Conservation (phyloP, 2,888 invertebrate species). For the Tetragonula carbonaria region DNA sequence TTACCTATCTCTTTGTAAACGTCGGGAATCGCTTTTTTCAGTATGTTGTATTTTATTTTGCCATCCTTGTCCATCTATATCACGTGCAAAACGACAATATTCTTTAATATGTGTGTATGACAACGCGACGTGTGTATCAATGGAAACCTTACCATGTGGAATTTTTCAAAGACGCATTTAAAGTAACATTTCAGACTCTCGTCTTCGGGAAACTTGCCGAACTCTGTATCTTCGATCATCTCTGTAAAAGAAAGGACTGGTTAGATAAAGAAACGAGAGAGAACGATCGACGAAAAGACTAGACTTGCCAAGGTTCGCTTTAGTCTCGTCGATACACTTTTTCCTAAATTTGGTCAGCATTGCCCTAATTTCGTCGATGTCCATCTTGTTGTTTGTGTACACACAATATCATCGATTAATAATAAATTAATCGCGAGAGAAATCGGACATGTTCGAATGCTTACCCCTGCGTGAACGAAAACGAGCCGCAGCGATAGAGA, state of each 20-base stretch:
- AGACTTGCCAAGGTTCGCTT: constrained; percentile 59
- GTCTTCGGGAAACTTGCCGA: constrained; percentile 71
- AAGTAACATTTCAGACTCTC: constrained; percentile 73
- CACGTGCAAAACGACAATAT: neutral
- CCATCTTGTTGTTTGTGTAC: constrained; percentile 29
- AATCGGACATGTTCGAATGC: neutral
- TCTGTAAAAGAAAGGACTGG: constrained; percentile 56
- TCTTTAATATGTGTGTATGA: neutral
- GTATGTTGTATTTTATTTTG: constrained; percentile 58
- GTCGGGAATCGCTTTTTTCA: constrained; percentile 62
- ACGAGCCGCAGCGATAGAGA: neutral
- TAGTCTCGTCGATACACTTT: constrained; percentile 66
- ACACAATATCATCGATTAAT: neutral
- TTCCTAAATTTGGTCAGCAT: constrained; percentile 56
- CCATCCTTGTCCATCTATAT: constrained; percentile 44
- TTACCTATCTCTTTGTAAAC: constrained; percentile 48
- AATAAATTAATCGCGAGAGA: too few species aligned
- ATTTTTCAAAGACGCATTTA: constrained; percentile 71
- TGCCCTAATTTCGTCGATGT: constrained; percentile 58
- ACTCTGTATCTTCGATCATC: constrained; percentile 56
- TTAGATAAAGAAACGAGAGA: too few species aligned
- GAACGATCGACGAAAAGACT: neutral
- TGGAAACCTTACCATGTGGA: constrained; percentile 65
- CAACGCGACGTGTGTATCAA: neutral
- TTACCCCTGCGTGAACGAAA: constrained; percentile 4